These are phyloP conservation scores for Puma concolor DNA, from an alignment of 2,113 vertebrate genomes.

Conservation along the genomic window DNA sequence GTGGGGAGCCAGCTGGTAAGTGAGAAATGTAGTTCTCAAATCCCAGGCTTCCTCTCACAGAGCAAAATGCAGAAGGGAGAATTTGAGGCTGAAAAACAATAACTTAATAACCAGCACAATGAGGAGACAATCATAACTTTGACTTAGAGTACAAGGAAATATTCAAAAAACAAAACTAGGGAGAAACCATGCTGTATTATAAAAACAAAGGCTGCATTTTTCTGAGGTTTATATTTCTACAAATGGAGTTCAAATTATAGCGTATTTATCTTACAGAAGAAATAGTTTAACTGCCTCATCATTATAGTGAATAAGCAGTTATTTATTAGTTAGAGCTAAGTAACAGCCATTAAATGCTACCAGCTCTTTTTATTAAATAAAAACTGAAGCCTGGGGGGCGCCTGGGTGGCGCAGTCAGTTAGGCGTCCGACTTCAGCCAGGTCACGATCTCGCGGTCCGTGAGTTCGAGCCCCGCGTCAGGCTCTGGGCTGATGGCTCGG, in stretches of 20 bases:
- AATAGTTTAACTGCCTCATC: not conserved
- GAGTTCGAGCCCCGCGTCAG: too few species aligned
- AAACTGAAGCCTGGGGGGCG: not conserved
- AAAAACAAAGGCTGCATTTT: not conserved
- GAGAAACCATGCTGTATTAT: not conserved
- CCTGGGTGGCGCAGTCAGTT: too few species aligned
- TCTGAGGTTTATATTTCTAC: not conserved
- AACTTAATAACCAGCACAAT: not conserved
- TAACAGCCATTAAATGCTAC: not conserved
- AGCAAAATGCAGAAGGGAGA: not conserved
- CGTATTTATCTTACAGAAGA: not conserved
- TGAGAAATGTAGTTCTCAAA: not conserved
- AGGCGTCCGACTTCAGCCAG: too few species aligned
- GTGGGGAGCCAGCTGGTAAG: not conserved
- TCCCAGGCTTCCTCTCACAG: not conserved
- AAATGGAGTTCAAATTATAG: conserved; percentile 6
- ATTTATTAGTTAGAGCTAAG: not conserved
- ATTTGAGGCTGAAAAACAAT: not conserved
- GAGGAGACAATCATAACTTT: not conserved
- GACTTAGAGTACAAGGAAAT: not conserved
- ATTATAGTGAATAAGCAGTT: not conserved
- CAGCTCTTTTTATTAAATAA: not conserved
- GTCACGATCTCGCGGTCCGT: too few species aligned
- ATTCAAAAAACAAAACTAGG: not conserved
- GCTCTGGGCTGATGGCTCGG: too few species aligned